phyloP scores from a whole-genome alignment of 2,888 invertebrate species.

The Linnaemya tessellans region DNA sequence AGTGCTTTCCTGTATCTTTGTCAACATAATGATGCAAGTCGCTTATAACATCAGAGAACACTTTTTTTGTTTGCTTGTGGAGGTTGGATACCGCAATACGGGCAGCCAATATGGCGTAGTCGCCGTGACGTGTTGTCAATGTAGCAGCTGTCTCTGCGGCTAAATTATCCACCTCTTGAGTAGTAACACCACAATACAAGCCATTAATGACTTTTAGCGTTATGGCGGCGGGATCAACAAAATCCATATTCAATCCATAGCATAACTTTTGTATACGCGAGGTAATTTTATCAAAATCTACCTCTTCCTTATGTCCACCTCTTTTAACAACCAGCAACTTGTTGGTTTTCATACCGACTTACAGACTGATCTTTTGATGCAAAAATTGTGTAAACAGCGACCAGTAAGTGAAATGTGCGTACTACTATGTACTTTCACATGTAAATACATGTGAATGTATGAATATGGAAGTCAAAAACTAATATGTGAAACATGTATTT shows the following conservation, averaged over 20 bases:
- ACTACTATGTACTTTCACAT: no score
- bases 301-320: constrained; percentile 94
- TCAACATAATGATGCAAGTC: constrained; percentile 92
- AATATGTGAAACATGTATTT: no score
- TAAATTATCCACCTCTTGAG: constrained; percentile 97
- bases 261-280: constrained; percentile 97
- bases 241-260: constrained; percentile 97
- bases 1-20: constrained; percentile 87
- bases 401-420: no score
- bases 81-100: constrained; percentile 98
- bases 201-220: constrained; percentile 97
- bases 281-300: constrained; percentile 99
- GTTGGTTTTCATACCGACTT: constrained; percentile 63
- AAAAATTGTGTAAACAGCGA: no score
- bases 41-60: constrained; percentile 96
- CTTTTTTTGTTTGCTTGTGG: constrained; percentile 98
- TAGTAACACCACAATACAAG: constrained; percentile 97
- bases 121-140: constrained; percentile 98
- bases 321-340: constrained; percentile 84
- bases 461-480: neutral
- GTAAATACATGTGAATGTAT: no score
- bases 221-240: constrained; percentile 96
- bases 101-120: constrained; percentile 95
- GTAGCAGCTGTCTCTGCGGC: constrained; percentile 99
- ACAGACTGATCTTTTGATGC: neutral